Evolutionary conservation across 2,888 invertebrate species (phyloP), one percentile per base, ranked within the genome.

Genomic region (Chloroclystis v-ata): DNA sequence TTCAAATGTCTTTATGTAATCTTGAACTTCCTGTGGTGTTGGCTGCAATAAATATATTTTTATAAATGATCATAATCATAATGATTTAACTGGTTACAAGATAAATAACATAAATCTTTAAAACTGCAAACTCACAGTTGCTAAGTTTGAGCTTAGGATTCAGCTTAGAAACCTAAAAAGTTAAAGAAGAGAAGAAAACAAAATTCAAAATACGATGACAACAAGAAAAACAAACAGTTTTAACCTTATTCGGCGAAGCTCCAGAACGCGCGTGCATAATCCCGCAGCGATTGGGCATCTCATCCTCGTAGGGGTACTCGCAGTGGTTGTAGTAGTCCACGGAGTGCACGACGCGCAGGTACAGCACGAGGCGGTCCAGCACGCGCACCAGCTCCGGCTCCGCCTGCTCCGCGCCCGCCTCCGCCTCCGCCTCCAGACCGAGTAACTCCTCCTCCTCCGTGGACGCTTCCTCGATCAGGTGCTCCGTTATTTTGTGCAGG

Each of bases 251-350:
- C 6, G 92, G 90, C 0, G 98, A 97, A 0, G 95, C 91, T 7
- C 94, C 93, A 1, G 98, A 98, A 37, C 99, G 91, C 0, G 97
- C 97, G 72, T 99, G 99, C 90, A 99, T 95, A 60, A 99, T 97
- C 7, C 99, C 99, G 79, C 99, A 98, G 28, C 98, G 91, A 80
- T 99, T 99, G 0, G 99, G 99, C 99, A 99, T 99, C 80, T 98
- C 98, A 76, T 99, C 99, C 79, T 99, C 99, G 67, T 98, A 97
- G 0, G 98, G 97, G 82, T 99, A 99, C 73, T 99, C 99, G 71
- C 97, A 97, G 71, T 97, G 97, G 83, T 98, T 98, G 85, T 99
- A 99, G 78, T 97, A 99, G 80, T 99, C 99, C 42, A 99, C 95
- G 0, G 99, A 99, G 79, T 99, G 98, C 0, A 99, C 99, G 35